phyloP scores from a whole-genome alignment of 2,797 vertebrate species.

The Dicrostonyx torquatus region DNA sequence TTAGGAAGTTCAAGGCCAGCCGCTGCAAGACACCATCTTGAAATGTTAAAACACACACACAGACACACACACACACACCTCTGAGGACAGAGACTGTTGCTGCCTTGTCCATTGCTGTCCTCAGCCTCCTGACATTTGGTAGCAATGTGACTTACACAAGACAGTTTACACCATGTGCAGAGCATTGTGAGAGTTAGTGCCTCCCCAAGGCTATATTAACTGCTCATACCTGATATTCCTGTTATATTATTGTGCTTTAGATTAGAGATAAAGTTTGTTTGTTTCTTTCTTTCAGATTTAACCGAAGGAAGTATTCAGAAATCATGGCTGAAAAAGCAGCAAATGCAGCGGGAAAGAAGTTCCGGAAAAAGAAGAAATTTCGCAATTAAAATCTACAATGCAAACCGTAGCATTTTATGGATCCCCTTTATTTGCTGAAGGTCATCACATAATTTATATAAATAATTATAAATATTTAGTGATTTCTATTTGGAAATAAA shows the following conservation, averaged over 20 bases:
- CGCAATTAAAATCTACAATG: conserved; percentile 86
- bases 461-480: background rate
- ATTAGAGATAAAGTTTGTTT: conserved; percentile 66
- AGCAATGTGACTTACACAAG: background rate
- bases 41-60: background rate
- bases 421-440: conserved; percentile 47
- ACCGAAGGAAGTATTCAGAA: conserved; percentile 95
- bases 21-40: background rate
- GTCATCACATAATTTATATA: background rate
- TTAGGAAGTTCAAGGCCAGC: background rate
- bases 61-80: background rate
- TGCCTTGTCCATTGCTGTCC: background rate
- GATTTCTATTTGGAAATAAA: conserved; percentile 51
- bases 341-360: conserved; percentile 91
- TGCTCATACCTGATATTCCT: background rate
- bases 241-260: conserved; percentile 45
- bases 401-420: conserved; percentile 64
- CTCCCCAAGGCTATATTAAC: background rate
- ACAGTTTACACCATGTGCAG: background rate
- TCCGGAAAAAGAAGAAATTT: conserved; percentile 93
- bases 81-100: background rate
- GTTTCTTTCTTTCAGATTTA: conserved; percentile 91
- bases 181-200: background rate
- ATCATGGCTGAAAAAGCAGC: conserved; percentile 94
- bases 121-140: background rate